Evolutionary conservation across 2,797 vertebrate species (phyloP), one percentile per base, ranked within the genome.

Genomic region (Apogon talboti): DNA sequence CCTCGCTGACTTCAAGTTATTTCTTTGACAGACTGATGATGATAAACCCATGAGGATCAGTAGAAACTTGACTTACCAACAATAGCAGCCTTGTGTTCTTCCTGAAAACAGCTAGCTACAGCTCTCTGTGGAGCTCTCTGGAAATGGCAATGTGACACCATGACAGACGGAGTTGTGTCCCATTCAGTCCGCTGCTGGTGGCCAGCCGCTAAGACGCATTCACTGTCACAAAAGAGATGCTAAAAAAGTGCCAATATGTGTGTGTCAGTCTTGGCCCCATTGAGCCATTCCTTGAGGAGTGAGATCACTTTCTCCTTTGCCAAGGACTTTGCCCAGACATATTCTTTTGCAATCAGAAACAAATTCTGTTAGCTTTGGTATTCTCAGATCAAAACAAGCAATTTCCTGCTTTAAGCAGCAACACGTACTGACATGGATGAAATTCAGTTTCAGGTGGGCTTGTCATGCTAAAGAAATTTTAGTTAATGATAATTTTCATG

Each of bases 51-150:
- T 66, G 66, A 56, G 15, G 59, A 62, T 70, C 70, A 59, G 57
- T 60, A 37, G 74, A 79, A 86, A 79, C 46, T 61, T 19, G 21
- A 47, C 46, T 1, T 14, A 47, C 53, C 58, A 68, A 90, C 86
- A 92, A 90, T 82, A 73, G 66, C 45, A 16, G 76, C 76, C 71
- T 90, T 91, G 85, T 91, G 46, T 42, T 42, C 53, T 40, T 74
- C 38, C 35, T 46, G 51, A 87, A 83, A 78, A 64, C 78, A 65
- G 68, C 76, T 74, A 82, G 73, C 83, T 76, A 71, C 79, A 74
- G 53, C 67, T 84, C 46, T 66, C 53, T 73, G 74, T 74, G 30
- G 70, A 69, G 77, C 74, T 71, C 62, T 80, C 62, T 85, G 77
- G 81, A 87, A 85, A 78, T 60, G 76, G 79, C 78, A 71, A 51